Conservation (phyloP, 2,113 vertebrate genomes). For the Dicerorhinus sumatrensis region DNA sequence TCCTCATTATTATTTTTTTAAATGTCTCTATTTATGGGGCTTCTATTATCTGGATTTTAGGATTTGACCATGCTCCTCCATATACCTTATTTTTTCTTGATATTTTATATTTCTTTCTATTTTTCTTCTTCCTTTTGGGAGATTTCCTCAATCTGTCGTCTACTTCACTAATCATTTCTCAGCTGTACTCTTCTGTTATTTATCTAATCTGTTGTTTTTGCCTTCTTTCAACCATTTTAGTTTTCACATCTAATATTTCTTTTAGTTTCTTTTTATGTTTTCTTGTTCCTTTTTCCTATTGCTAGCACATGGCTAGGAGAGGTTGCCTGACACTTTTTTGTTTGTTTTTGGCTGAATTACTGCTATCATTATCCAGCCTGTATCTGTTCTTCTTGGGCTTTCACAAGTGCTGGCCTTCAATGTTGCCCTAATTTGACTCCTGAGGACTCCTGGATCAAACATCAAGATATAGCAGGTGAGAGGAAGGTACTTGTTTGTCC, state of each 20-base stretch:
- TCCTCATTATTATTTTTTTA: background rate
- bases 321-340: background rate
- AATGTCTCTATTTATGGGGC: background rate
- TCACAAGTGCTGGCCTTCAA: background rate
- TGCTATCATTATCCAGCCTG: rapidly evolving
- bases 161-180: background rate
- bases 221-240: background rate
- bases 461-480: background rate
- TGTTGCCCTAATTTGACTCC: background rate
- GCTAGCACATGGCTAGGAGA: too few species aligned
- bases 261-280: background rate
- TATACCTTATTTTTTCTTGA: too few species aligned
- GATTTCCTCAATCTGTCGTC: background rate
- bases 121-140: background rate
- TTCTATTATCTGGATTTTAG: background rate
- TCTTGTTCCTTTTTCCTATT: background rate
- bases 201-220: background rate
- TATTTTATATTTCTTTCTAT: background rate
- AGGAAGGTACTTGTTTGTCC: background rate
- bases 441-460: background rate
- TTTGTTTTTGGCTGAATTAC: background rate
- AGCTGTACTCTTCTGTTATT: background rate
- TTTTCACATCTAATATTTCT: background rate
- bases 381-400: background rate
- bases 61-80: too few species aligned